phyloP scores from a whole-genome alignment of 1,140 invertebrate species.

The Aphidius ervi region DNA sequence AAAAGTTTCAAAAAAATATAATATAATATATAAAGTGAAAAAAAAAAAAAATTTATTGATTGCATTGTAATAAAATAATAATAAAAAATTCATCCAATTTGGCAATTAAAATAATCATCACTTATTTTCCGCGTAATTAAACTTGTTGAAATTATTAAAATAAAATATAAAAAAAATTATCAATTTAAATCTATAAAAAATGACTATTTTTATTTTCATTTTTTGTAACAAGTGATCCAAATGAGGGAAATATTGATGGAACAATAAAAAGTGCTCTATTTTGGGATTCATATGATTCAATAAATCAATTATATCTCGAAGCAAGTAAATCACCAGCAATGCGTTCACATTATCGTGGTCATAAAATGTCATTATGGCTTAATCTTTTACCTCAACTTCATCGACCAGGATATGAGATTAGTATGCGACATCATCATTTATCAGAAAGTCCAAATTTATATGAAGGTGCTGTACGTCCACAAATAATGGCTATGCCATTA shows the following conservation, averaged over 20 bases:
- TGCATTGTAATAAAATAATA: too few relatives aligned
- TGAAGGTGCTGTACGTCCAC: conserved; percentile 67
- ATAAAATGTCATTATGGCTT: conserved; percentile 90
- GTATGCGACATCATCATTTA: conserved; percentile 73
- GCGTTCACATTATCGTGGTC: conserved; percentile 80
- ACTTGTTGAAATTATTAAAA: neutral
- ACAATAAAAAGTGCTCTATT: conserved; percentile 56
- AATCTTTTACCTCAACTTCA: conserved; percentile 86
- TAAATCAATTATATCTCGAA: conserved; percentile 84
- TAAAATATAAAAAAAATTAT: neutral
- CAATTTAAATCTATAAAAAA: too few relatives aligned
- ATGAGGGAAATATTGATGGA: conserved; percentile 48
- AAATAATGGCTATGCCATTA: conserved; percentile 61
- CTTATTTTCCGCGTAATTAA: too few relatives aligned
- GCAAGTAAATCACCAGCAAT: conserved; percentile 68
- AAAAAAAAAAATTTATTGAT: too few relatives aligned
- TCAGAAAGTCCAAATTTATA: conserved; percentile 67
- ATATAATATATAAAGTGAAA: too few relatives aligned
- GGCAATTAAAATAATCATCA: too few relatives aligned
- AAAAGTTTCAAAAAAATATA: too few relatives aligned
- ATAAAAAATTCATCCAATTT: too few relatives aligned
- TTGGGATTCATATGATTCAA: conserved; percentile 86
- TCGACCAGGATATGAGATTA: conserved; percentile 70
- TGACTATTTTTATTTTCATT: neutral
- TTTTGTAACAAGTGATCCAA: conserved; percentile 57